Conservation (phyloP, 2,888 invertebrate genomes). For the Prosopocoilus inquinatus region DNA sequence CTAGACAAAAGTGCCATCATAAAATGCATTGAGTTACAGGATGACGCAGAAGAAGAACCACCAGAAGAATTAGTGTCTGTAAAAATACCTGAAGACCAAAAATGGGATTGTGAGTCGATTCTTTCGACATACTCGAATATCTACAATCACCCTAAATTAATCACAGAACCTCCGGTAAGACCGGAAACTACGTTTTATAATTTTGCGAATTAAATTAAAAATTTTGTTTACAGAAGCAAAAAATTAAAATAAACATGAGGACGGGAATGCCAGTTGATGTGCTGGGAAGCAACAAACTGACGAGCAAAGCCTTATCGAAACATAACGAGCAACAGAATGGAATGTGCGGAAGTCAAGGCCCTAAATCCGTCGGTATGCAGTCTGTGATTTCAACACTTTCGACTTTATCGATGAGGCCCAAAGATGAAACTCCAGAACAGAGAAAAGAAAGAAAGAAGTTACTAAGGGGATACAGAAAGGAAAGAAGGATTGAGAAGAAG, state of each 20-base stretch:
- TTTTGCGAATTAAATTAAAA: constrained; percentile 4
- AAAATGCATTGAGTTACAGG: constrained; percentile 36
- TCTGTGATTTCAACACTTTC: constrained; percentile 69
- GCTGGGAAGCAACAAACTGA: constrained; percentile 63
- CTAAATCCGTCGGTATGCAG: constrained; percentile 60
- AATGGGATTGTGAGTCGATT: constrained; percentile 91
- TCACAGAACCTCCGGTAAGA: constrained; percentile 67
- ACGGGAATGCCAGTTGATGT: constrained; percentile 74
- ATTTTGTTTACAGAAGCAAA: constrained; percentile 44
- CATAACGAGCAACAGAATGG: constrained; percentile 55
- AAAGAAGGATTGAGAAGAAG: constrained; percentile 79
- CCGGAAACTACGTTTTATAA: neutral
- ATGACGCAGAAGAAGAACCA: constrained; percentile 46
- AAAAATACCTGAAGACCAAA: constrained; percentile 63
- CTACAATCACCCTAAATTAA: constrained; percentile 89
- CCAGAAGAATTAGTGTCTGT: constrained; percentile 60
- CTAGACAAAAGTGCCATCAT: constrained; percentile 55
- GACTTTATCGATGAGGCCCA: constrained; percentile 66
- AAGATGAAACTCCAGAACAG: constrained; percentile 77
- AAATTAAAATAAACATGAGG: constrained; percentile 68
- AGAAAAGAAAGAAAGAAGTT: constrained; percentile 73
- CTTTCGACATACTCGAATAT: constrained; percentile 86
- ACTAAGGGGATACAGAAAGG: constrained; percentile 74
- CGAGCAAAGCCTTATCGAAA: constrained; percentile 66
- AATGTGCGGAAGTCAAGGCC: constrained; percentile 46